These are phyloP conservation scores for Meriones psammophilus DNA, from an alignment of 2,797 vertebrate genomes.

Conservation along the genomic window DNA sequence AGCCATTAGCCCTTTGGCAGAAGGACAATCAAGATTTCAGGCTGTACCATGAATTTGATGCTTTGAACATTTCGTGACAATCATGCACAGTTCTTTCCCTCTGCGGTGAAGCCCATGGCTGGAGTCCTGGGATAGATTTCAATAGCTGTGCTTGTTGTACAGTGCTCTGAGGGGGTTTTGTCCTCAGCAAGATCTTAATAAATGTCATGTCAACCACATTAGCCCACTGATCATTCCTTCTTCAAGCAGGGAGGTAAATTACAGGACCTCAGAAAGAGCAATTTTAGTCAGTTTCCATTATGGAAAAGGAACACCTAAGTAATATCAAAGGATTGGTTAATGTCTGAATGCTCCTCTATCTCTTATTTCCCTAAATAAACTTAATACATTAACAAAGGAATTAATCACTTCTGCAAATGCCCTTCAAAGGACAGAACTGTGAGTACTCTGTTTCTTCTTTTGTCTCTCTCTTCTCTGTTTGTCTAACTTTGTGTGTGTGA, in stretches of 20 bases:
- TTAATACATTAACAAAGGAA: not conserved
- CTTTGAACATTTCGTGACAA: not conserved
- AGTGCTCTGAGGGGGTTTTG: not conserved
- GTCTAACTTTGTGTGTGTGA: not conserved
- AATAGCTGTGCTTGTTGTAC: not conserved
- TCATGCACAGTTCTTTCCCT: not conserved
- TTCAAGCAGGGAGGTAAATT: not conserved
- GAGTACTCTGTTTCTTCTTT: not conserved
- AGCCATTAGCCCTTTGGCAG: not conserved
- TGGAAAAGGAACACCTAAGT: not conserved
- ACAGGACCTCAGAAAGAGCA: not conserved
- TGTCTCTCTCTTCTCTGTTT: not conserved
- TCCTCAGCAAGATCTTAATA: not conserved
- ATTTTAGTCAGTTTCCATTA: not conserved
- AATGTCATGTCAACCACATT: not conserved
- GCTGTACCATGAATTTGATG: not conserved
- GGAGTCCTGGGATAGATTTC: not conserved
- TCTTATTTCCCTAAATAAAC: constrained; percentile 43
- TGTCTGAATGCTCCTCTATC: not conserved
- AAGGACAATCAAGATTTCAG: not conserved
- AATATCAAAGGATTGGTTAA: not conserved
- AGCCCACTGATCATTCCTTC: not conserved
- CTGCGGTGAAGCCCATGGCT: not conserved
- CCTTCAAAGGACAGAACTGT: not conserved
- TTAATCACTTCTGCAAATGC: not conserved